Evolutionary conservation across 2,113 vertebrate genomes (phyloP).

Genomic region (Zosterops hypoxanthus): DNA sequence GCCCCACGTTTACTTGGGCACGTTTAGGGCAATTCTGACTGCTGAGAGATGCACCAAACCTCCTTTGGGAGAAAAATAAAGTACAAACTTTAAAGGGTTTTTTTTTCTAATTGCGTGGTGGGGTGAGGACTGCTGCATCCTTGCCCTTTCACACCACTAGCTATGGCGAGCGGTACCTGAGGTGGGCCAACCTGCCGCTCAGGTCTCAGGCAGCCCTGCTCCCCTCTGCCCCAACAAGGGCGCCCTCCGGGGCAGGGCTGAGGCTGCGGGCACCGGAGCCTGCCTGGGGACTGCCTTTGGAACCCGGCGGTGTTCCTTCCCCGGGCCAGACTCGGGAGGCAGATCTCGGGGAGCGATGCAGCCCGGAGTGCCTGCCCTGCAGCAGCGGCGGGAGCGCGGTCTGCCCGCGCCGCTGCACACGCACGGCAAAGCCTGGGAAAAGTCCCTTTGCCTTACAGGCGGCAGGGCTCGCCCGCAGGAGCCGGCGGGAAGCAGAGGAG

Average conservation of each 20-base stretch:
- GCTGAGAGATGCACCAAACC: not conserved
- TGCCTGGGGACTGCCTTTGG: not conserved
- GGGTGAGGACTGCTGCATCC: not conserved
- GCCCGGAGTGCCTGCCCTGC: not conserved
- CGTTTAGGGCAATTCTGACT: not conserved
- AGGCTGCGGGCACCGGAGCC: rapidly evolving
- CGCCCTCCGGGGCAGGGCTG: not conserved
- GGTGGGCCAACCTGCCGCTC: not conserved
- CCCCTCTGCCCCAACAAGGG: not conserved
- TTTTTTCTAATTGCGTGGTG: not conserved
- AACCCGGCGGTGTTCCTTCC: not conserved
- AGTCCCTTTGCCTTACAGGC: not conserved
- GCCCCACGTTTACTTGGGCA: not conserved
- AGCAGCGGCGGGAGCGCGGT: not conserved
- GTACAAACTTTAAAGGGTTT: not conserved
- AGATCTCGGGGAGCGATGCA: not conserved
- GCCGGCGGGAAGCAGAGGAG: not conserved
- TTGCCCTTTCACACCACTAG: not conserved
- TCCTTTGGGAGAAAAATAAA: not conserved
- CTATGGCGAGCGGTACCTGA: not conserved
- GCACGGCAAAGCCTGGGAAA: not conserved
- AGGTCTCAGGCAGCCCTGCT: not conserved
- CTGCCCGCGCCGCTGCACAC: not conserved
- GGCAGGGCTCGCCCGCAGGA: not conserved
- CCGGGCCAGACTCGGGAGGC: not conserved